These are phyloP conservation scores for Protonibea diacanthus DNA, from an alignment of 2,797 vertebrate genomes.

Conservation along the genomic window DNA sequence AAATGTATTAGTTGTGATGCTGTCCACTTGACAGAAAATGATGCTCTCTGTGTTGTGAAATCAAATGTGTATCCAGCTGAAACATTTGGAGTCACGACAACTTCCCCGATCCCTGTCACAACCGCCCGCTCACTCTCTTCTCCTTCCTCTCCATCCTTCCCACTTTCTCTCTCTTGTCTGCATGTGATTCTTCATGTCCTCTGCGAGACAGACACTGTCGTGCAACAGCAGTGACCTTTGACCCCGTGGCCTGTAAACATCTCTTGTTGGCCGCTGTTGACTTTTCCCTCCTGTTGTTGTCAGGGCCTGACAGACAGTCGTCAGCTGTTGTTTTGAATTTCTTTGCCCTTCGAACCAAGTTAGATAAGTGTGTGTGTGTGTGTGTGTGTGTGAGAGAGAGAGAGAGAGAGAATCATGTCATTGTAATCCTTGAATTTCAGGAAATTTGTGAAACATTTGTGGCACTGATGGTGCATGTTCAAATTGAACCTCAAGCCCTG, in stretches of 20 bases:
- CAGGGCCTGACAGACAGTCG: background rate
- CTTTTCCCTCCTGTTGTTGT: slow-evolving; percentile 12
- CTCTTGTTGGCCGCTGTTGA: slow-evolving; percentile 11
- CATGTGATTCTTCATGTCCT: background rate
- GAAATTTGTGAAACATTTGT: background rate
- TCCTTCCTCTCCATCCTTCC: background rate
- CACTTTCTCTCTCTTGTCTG: background rate
- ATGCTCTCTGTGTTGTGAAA: background rate
- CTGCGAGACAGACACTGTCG: background rate
- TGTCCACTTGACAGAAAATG: too few relatives aligned
- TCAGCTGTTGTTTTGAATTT: slow-evolving; percentile 47
- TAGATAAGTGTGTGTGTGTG: slow-evolving; percentile 2
- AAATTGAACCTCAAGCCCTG: background rate
- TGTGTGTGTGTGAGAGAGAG: background rate
- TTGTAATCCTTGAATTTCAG: background rate
- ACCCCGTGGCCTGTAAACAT: background rate
- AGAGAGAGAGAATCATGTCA: background rate
- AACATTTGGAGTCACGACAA: background rate
- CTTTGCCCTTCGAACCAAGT: slow-evolving; percentile 15
- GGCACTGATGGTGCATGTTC: background rate
- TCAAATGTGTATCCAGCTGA: background rate
- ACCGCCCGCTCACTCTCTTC: background rate
- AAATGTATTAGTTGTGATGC: background rate
- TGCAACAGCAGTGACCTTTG: slow-evolving; percentile 47
- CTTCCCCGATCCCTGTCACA: background rate